Base-by-base conservation (phyloP, 1,140 invertebrate species). In the Neelides sp. region DNA sequence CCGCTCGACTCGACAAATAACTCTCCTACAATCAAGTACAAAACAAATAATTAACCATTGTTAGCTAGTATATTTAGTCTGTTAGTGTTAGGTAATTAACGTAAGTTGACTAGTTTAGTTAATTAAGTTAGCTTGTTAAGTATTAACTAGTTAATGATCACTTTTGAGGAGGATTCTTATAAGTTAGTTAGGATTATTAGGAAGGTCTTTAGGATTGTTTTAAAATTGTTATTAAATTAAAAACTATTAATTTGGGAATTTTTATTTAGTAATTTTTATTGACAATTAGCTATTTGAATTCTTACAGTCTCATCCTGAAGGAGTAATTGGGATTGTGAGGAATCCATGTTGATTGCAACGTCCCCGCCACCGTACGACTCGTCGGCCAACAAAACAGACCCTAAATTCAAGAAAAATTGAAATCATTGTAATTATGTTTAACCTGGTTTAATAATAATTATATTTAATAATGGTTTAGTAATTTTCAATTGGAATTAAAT, bases 1-100 rank as follows among this genome's bases (percentile, higher is more conserved):
- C 90, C 28, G 90, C 90, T 61, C 95, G 74, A 64, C 83, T 85
- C 64, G 89, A 83, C 20, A 96, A 76, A 72, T 96, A 97, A 20
- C 79, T 73, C 64, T 94, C 89, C 75, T 80, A 59, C 32, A 62
- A 61, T 52, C 19, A 58, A 15, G 34, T n/a, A n/a, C n/a, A n/a
- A n/a, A n/a, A n/a, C n/a, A n/a, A n/a, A n/a, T n/a, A n/a, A n/a
- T n/a, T n/a, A n/a, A n/a, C n/a, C n/a, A n/a, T n/a, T n/a, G n/a
- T n/a, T n/a, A n/a, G n/a, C n/a, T n/a, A n/a, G n/a, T n/a, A n/a
- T n/a, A n/a, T n/a, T n/a, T n/a, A n/a, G n/a, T n/a, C n/a, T n/a
- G n/a, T n/a, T n/a, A n/a, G n/a, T n/a, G n/a, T n/a, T n/a, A n/a
- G 37, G 5, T 15, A 48, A 49, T 40, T 19, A 40, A 19, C 8